Percentiles rank a stretch among this genome's conserved stretches.
These are phyloP conservation scores for Phyllostomus discolor DNA, from an alignment of 2,113 vertebrate genomes.

Conservation along the genomic window DNA sequence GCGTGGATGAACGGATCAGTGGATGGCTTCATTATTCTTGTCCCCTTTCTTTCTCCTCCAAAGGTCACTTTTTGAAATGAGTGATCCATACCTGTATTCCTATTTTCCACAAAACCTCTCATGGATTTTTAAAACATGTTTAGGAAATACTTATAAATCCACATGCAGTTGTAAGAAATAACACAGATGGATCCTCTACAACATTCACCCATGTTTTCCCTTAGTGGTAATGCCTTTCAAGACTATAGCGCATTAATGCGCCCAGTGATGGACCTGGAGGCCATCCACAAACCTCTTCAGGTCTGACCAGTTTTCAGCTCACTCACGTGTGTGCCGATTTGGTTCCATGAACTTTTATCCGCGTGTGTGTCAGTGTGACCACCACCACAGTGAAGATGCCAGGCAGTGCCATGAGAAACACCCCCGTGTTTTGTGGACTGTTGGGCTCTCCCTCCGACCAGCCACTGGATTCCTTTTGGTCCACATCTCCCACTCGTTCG, in stretches of 20 bases:
- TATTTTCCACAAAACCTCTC: neutral
- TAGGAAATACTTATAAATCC: neutral
- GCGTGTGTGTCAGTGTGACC: neutral
- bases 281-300: neutral
- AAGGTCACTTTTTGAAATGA: neutral
- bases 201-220: neutral
- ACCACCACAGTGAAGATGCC: neutral
- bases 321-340: neutral
- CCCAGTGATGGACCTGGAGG: neutral
- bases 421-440: neutral
- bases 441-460: neutral
- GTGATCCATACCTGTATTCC: neutral
- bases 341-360: neutral
- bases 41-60: neutral
- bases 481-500: neutral
- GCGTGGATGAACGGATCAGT: neutral
- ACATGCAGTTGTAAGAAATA: too few relatives aligned
- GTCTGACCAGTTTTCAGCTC: neutral
- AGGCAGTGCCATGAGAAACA: neutral
- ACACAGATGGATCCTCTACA: neutral
- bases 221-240: neutral
- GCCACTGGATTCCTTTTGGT: neutral
- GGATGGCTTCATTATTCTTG: neutral
- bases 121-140: neutral
- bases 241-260: neutral